Evolutionary conservation across 2,113 vertebrate genomes (phyloP).

Genomic region (Sigmodon hispidus): DNA sequence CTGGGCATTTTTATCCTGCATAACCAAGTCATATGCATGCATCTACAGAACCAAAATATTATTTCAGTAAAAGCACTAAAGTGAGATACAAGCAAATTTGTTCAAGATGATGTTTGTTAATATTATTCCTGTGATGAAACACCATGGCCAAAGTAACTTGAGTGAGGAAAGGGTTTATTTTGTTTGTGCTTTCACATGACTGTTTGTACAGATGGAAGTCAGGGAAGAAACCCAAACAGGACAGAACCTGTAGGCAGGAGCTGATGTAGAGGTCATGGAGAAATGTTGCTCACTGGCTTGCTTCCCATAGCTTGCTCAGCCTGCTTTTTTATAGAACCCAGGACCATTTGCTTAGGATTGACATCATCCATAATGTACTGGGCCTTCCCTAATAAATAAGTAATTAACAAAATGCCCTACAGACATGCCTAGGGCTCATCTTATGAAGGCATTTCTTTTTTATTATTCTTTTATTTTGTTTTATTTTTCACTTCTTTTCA

Average conservation of each 20-base stretch:
- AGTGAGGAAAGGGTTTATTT: neutral
- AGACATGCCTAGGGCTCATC: neutral
- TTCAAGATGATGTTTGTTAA: neutral
- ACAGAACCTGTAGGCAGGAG: neutral
- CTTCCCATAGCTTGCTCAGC: neutral
- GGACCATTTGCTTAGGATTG: neutral
- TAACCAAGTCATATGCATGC: neutral
- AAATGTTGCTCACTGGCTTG: neutral
- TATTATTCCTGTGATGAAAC: neutral
- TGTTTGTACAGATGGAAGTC: neutral
- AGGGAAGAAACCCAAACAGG: neutral
- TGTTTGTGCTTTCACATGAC: neutral
- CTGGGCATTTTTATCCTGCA: neutral
- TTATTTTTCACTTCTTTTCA: neutral
- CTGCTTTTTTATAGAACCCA: no score
- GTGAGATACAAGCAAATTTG: neutral
- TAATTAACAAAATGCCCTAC: no score
- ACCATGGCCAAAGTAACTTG: neutral
- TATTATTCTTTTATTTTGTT: neutral
- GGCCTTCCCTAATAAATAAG: neutral
- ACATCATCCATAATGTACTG: no score
- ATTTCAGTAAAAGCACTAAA: neutral
- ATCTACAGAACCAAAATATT: neutral
- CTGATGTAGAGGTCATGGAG: neutral
- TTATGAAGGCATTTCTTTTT: neutral